Conservation (phyloP, 2,797 vertebrate species). For the Myripristis jacobus region DNA sequence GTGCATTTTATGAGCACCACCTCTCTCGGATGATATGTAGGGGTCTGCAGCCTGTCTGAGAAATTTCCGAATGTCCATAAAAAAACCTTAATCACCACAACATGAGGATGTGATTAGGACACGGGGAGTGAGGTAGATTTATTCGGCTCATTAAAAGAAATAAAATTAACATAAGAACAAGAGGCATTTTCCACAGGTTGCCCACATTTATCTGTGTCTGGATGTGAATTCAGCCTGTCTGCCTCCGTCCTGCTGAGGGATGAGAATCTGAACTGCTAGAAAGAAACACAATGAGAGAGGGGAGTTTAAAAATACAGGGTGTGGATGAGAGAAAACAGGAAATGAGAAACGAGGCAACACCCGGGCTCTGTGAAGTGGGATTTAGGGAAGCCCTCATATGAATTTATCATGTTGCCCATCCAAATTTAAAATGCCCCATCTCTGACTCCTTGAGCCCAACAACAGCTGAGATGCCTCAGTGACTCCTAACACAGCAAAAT, state of each 20-base stretch:
- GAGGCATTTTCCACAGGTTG: not conserved
- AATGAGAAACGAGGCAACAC: constrained; percentile 38
- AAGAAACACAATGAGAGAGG: not conserved
- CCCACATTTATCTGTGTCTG: not conserved
- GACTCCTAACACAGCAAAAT: constrained; percentile 43
- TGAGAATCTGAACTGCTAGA: not conserved
- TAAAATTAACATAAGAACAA: not conserved
- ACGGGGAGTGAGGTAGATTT: too few relatives aligned
- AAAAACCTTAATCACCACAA: not conserved
- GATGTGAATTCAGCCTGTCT: constrained; percentile 23
- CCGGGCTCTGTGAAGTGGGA: constrained; percentile 37
- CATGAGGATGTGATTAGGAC: too few relatives aligned
- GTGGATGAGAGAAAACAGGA: constrained; percentile 24
- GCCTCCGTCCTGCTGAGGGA: not conserved
- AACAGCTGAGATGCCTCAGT: constrained; percentile 49
- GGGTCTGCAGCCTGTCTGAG: not conserved
- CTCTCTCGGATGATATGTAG: constrained; percentile 10
- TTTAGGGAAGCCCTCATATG: constrained; percentile 57
- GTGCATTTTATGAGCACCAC: constrained; percentile 15
- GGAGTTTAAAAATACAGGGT: not conserved
- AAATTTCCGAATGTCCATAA: too few relatives aligned
- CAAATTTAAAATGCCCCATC: constrained; percentile 56
- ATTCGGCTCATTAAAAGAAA: constrained; percentile 25
- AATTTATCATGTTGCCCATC: constrained; percentile 66
- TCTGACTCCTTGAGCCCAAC: constrained; percentile 45